Base-by-base conservation (phyloP, 1,140 invertebrate genomes). In the Hycleus cichorii region DNA sequence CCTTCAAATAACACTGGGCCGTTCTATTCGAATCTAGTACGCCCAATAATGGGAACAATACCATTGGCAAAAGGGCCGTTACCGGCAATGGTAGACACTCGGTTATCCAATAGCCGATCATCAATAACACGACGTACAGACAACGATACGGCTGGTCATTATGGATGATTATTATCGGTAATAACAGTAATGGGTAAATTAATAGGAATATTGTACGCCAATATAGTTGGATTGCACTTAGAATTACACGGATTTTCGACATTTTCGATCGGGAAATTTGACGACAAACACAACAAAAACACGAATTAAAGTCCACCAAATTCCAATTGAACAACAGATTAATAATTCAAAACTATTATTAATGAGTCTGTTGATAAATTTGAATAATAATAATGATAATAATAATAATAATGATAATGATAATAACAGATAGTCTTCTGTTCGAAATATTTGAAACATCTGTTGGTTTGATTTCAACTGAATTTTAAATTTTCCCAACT, bases 41-140 rank as follows among this genome's bases (percentile, higher is more conserved):
- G 2, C 87, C 88, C 74, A 91, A 79, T 0, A 84, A 67, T 0
- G 92, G 92, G 69, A 92, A 91, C 0, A 93, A 72, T 42, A 91
- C 83, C 49, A 94, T 81, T 0, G 92, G 92, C n/a, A 95, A 72
- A 62, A 94, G 81, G 0, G 91, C 84, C 0, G 91, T 93, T 1
- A 93, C 80, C 0, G 89, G 83, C 10, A 94, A 74, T 0, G 91
- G 91, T 10, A 95, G 71, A 0, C 84, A 81, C 74, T 95, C 91
- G 6, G 87, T 81, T 48, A 93, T 84, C 90, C 91, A 95, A 70
- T 84, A 94, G 1, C 86, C 76, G 0, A 87, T 88, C 89, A 94
- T 93, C 12, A 93, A 69, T 3, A 91, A 58, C 0, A 94, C 80
- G 0, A 89, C 81, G 69, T 85, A 94, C 62, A 85, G 86, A 68